Evolutionary conservation across 1,140 invertebrate genomes (phyloP).

Genomic region (Microplitis mediator): DNA sequence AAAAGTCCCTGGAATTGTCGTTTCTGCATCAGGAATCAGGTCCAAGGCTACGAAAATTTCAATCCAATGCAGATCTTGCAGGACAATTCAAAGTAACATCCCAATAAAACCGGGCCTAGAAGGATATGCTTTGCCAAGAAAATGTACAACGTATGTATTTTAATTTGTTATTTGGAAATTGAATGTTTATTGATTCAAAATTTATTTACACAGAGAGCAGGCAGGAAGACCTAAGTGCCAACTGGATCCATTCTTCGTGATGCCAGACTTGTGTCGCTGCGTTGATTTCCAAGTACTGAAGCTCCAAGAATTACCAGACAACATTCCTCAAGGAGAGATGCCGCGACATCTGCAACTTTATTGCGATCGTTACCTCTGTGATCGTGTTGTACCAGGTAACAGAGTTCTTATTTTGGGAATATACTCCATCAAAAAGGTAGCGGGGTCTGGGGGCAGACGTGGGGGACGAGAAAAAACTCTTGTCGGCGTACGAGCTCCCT

Average conservation of each 20-base stretch:
- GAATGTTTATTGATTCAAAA: not conserved
- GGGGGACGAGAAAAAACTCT: constrained; percentile 83
- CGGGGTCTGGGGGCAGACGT: constrained; percentile 65
- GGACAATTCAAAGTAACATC: constrained; percentile 87
- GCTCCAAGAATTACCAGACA: constrained; percentile 95
- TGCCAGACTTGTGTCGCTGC: constrained; percentile 96
- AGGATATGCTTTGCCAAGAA: constrained; percentile 94
- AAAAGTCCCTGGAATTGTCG: constrained; percentile 95
- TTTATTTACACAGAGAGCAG: constrained; percentile 73
- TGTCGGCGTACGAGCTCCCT: constrained; percentile 91
- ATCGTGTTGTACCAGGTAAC: constrained; percentile 95
- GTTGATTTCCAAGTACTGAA: constrained; percentile 93
- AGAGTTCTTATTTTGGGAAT: constrained; percentile 92
- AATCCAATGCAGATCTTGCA: constrained; percentile 94
- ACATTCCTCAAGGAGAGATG: constrained; percentile 98
- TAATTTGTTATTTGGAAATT: constrained; percentile 8
- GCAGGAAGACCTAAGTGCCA: constrained; percentile 90
- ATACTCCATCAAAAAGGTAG: constrained; percentile 94
- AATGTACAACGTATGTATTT: constrained; percentile 84
- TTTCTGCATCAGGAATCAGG: constrained; percentile 91
- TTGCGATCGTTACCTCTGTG: constrained; percentile 93
- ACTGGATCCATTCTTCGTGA: constrained; percentile 96
- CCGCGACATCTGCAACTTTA: constrained; percentile 95
- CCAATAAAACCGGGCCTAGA: constrained; percentile 94
- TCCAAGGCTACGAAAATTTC: constrained; percentile 95